Conservation (phyloP, 2,888 invertebrate species). For the Pristionchus entomophagus region DNA sequence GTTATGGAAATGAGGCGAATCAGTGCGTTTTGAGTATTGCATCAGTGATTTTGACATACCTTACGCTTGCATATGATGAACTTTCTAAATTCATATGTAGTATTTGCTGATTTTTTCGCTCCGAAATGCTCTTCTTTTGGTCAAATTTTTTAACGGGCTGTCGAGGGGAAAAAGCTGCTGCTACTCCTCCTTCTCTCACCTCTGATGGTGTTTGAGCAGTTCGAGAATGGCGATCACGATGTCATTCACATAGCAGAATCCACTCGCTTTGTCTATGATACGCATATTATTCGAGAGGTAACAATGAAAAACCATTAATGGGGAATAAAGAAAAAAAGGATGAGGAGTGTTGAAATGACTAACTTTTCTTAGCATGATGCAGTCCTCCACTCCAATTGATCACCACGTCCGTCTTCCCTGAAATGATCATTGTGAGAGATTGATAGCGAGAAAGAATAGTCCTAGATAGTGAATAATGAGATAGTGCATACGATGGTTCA, state of each 20-base stretch:
- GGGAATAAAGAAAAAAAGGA: no score
- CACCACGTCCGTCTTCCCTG: slow-evolving; percentile 85
- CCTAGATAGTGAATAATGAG: no score
- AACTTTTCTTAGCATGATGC: slow-evolving; percentile 95
- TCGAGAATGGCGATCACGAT: slow-evolving; percentile 97
- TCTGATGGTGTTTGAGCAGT: slow-evolving; percentile 82
- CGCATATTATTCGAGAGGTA: no score
- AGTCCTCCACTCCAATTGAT: slow-evolving; percentile 99
- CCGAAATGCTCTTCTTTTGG: no score
- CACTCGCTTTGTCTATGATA: slow-evolving; percentile 83
- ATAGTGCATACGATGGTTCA: slow-evolving; percentile 86
- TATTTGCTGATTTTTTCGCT: no score
- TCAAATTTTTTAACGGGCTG: no score
- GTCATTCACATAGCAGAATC: slow-evolving; percentile 99
- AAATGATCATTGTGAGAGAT: neutral
- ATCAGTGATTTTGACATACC: no score
- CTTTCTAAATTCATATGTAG: no score
- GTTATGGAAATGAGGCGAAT: no score
- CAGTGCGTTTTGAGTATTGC: no score
- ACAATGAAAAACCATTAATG: no score
- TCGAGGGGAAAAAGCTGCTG: neutral
- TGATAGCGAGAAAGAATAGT: neutral
- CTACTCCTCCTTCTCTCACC: slow-evolving; percentile 53
- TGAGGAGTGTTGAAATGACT: neutral
- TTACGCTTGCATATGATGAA: no score